phyloP scores from a whole-genome alignment of 2,888 invertebrate species.

The Patella depressa region DNA sequence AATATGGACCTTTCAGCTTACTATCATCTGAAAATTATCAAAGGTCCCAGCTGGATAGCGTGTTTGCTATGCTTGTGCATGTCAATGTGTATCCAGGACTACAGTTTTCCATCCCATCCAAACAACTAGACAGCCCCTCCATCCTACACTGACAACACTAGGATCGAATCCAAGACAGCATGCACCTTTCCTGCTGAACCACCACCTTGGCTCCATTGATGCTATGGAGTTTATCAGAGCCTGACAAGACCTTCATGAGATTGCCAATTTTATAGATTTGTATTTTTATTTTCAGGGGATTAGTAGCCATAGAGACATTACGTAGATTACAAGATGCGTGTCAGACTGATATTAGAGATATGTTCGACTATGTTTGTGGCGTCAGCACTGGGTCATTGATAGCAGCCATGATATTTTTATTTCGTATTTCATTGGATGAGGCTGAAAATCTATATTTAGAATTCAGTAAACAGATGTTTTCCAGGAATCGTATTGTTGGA shows the following conservation, averaged over 20 bases:
- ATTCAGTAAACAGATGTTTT: conserved; percentile 76
- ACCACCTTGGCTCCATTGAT: too few relatives aligned
- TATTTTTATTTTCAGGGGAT: conserved; percentile 75
- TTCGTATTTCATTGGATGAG: conserved; percentile 74
- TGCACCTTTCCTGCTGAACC: too few relatives aligned
- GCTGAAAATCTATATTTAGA: conserved; percentile 74
- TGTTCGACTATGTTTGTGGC: conserved; percentile 85
- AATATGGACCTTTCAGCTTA: too few relatives aligned
- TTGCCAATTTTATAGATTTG: conserved; percentile 19
- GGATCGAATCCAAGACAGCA: too few relatives aligned
- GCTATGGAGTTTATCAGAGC: too few relatives aligned
- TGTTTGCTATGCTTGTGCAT: too few relatives aligned
- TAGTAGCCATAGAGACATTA: conserved; percentile 87
- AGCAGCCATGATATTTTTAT: conserved; percentile 58
- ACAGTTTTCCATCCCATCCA: too few relatives aligned
- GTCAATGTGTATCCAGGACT: too few relatives aligned
- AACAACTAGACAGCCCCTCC: too few relatives aligned
- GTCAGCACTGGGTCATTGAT: conserved; percentile 74
- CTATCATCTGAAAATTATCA: too few relatives aligned
- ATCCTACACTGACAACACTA: too few relatives aligned
- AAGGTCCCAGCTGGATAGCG: too few relatives aligned
- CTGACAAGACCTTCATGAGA: not conserved
- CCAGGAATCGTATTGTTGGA: conserved; percentile 78
- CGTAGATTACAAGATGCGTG: conserved; percentile 80
- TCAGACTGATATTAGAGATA: conserved; percentile 76